phyloP scores from a whole-genome alignment of 2,797 vertebrate genomes.

The Neosilurus hyrtlii region DNA sequence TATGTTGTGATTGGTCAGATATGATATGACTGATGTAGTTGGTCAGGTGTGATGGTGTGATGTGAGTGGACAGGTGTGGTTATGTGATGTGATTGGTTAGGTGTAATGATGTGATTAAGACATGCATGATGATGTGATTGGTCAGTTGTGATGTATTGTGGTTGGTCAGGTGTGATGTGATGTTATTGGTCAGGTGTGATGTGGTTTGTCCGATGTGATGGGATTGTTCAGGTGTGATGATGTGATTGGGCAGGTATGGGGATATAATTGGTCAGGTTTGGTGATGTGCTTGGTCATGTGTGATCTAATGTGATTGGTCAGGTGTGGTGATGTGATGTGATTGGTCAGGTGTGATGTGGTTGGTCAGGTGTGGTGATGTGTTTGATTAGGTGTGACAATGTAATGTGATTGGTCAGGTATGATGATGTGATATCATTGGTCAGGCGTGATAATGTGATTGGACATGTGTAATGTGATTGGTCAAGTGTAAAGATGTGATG shows the following conservation, averaged over 20 bases:
- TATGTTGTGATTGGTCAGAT: neutral
- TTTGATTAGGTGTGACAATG: neutral
- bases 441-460: neutral
- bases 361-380: neutral
- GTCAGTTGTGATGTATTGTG: neutral
- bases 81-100: neutral
- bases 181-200: neutral
- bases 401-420: slow-evolving; percentile 2
- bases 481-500: neutral
- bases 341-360: slow-evolving; percentile 8
- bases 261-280: neutral
- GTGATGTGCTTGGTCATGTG: no score
- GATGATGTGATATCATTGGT: neutral
- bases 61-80: neutral
- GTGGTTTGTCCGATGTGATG: neutral
- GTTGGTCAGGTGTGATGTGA: no score
- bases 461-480: slow-evolving; percentile 2
- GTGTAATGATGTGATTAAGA: neutral
- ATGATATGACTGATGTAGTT: neutral
- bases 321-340: neutral
- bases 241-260: neutral
- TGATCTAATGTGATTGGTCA: neutral
- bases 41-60: neutral
- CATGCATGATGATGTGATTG: slow-evolving; percentile 5
- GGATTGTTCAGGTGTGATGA: neutral